phyloP scores from a whole-genome alignment of 1,140 invertebrate species.

The Drosophila insularis region DNA sequence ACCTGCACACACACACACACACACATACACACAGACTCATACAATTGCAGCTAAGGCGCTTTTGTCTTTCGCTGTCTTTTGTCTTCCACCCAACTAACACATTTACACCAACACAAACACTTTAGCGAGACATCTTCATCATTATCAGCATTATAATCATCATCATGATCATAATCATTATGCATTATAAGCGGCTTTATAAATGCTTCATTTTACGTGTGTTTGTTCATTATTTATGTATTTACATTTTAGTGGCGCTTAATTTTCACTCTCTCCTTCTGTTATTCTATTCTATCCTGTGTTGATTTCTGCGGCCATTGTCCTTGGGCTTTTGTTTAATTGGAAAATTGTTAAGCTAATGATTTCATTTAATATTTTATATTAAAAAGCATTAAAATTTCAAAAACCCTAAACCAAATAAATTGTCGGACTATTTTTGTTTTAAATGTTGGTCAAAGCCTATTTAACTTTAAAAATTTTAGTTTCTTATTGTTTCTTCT shows the following conservation, averaged over 20 bases:
- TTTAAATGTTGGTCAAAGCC: background rate
- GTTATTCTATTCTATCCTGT: background rate
- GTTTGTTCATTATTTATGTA: conserved; percentile 70
- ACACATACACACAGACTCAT: background rate
- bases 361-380: conserved; percentile 67
- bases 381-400: conserved; percentile 34
- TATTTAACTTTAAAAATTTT: background rate
- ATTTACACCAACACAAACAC: conserved; percentile 24
- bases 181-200: conserved; percentile 67
- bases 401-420: conserved; percentile 7
- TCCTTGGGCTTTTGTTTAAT: conserved; percentile 40
- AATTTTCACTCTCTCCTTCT: conserved; percentile 53
- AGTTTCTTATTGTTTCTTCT: too few relatives aligned
- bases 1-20: conserved; percentile 47
- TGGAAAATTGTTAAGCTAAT: conserved; percentile 57
- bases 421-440: background rate
- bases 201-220: conserved; percentile 61
- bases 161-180: conserved; percentile 38
- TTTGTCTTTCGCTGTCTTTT: conserved; percentile 57
- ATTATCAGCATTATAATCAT: conserved; percentile 17
- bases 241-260: conserved; percentile 52
- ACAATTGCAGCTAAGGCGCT: conserved; percentile 50
- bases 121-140: conserved; percentile 38
- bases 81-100: conserved; percentile 23
- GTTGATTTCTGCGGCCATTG: conserved; percentile 11